Percentiles rank a stretch among this genome's conserved stretches.
These are phyloP conservation scores for Brienomyrus longianalis DNA, from an alignment of 2,113 vertebrate species.

Conservation along the genomic window DNA sequence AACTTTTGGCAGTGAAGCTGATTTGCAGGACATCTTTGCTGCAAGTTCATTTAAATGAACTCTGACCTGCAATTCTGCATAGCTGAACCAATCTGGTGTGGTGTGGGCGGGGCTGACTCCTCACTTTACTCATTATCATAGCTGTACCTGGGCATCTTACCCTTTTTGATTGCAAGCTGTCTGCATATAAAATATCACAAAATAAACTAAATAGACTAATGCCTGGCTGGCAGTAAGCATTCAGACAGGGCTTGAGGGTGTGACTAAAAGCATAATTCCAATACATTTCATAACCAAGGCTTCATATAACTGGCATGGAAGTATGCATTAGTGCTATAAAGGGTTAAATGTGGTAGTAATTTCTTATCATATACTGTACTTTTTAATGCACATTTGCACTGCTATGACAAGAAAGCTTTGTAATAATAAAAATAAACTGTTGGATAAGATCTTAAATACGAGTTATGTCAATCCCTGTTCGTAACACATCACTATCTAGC, in stretches of 20 bases:
- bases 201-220: neutral
- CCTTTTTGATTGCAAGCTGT: neutral
- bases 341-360: too few species aligned
- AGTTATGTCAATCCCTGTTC: neutral
- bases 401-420: neutral
- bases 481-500: neutral
- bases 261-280: neutral
- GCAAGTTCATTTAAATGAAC: neutral
- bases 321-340: neutral
- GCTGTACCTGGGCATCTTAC: neutral
- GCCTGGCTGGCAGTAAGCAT: neutral
- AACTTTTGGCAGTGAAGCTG: neutral
- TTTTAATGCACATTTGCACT: too few species aligned
- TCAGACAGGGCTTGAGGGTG: neutral
- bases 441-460: neutral
- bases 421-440: neutral
- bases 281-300: neutral
- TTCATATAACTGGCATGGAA: neutral
- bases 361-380: too few species aligned
- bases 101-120: neutral
- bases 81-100: neutral
- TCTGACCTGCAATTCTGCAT: neutral
- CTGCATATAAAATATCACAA: neutral
- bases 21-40: neutral
- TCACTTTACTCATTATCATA: neutral